Percentiles rank a stretch among this genome's conserved stretches.
phyloP scores from a whole-genome alignment of 2,797 vertebrate genomes.

The Cryptoprocta ferox region DNA sequence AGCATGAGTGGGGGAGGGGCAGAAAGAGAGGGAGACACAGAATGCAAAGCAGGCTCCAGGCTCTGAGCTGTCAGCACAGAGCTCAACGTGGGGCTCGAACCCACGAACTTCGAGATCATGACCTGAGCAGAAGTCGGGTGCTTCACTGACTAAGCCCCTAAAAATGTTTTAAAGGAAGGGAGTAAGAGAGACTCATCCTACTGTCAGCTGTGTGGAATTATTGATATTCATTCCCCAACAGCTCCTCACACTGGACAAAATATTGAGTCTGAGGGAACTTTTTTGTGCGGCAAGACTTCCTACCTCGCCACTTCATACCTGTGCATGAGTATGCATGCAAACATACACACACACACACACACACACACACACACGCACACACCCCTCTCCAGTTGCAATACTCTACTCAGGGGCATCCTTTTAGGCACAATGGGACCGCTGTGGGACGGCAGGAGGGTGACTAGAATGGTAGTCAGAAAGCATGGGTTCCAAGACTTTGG shows the following conservation, averaged over 20 bases:
- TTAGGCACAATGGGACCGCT: accelerated
- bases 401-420: neutral
- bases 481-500: neutral
- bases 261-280: neutral
- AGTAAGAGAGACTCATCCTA: neutral
- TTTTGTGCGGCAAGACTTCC: neutral
- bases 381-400: neutral
- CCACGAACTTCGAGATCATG: no score
- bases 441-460: neutral
- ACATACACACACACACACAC: no score
- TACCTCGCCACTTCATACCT: neutral
- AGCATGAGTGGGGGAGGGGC: no score
- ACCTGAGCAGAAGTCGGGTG: no score
- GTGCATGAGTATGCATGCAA: no score
- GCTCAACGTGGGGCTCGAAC: no score
- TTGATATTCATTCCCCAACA: neutral
- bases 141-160: no score
- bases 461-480: neutral
- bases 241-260: neutral
- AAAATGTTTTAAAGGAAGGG: neutral
- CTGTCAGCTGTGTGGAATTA: neutral
- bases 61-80: no score
- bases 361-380: no score
- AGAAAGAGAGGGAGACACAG: no score
- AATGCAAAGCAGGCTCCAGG: no score